Base-by-base conservation (phyloP, 2,888 invertebrate genomes). In the Thera britannica region DNA sequence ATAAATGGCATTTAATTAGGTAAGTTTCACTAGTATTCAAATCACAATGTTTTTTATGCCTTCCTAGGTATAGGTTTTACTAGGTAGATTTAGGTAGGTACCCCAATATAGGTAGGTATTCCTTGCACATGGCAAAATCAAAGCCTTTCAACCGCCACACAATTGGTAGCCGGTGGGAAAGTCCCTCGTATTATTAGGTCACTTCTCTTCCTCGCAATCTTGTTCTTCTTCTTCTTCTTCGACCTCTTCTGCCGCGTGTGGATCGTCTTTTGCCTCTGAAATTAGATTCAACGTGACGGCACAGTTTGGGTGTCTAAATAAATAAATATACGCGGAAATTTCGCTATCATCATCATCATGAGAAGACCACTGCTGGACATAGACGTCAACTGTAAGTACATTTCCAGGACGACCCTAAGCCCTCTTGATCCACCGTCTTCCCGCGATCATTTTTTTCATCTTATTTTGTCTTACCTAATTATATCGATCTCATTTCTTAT, bases 141-240 rank as follows among this genome's bases (percentile, higher is more conserved):
- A 51, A 51, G 7, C 51, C 8, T 23, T 8, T 51, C 23, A 23
- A 51, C 23, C 8, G 8, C 2, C 23, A 46, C 44, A 8, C 9
- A 46, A 9, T 46, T 46, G 9, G 44, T 46, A 46, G 9, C 44
- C 44, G 44, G 44, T 8, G 23, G 51, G 23, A 23, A 51, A 34
- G 23, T 51, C 8, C 12, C 41, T 41, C 11, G 12, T 7, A 8
- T 56, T 7, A 55, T 4, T 6, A 9, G 57, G 57, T 66, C 79
- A 81, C 58, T 82, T 78, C 62, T 87, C 83, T 77, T 87, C 87
- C 49, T 87, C 87, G 52, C 81, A 78, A 65, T 77, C 78, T 60
- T 85, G 83, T 65, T 77, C 81, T 70, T 83, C 85, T 69, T 82
- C 81, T 64, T 76, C 81, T 70, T 83, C 85, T 69, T 82, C 82